Evolutionary conservation across 1,140 invertebrate species (phyloP).

Genomic region (Drosophila pandora): DNA sequence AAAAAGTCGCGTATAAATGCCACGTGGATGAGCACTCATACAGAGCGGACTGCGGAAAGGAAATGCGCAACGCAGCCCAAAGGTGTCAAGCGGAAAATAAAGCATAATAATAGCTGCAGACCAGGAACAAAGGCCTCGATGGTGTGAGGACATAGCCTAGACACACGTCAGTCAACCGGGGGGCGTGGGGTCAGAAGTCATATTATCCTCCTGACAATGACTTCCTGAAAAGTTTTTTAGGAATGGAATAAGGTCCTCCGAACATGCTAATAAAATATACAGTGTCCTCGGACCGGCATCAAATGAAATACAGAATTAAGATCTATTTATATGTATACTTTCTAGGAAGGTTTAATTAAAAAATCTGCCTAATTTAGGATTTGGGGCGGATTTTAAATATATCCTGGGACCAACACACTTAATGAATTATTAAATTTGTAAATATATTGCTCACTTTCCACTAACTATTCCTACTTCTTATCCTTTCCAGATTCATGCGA

Average conservation of each 20-base stretch:
- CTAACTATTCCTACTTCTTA: background rate
- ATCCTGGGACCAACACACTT: background rate
- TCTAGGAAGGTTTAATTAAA: background rate
- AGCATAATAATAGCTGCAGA: constrained; percentile 68
- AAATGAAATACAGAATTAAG: constrained; percentile 59
- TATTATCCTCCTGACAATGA: constrained; percentile 37
- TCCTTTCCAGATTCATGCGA: constrained; percentile 48
- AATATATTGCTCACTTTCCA: background rate
- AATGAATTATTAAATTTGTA: background rate
- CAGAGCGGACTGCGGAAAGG: constrained; percentile 54
- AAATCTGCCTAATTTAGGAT: background rate
- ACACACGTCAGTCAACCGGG: constrained; percentile 28
- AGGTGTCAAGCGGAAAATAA: constrained; percentile 81
- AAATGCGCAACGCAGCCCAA: constrained; percentile 77
- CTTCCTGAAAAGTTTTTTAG: constrained; percentile 1
- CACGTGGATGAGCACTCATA: constrained; percentile 33
- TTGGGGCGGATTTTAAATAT: background rate
- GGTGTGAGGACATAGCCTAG: constrained; percentile 10
- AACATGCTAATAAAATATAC: constrained; percentile 65
- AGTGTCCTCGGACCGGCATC: constrained; percentile 30
- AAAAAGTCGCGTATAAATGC: constrained; percentile 46
- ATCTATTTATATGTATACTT: constrained; percentile 4
- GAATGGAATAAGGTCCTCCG: constrained; percentile 7
- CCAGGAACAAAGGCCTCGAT: constrained; percentile 32
- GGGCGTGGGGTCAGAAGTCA: constrained; percentile 13